Evolutionary conservation across 1,140 invertebrate genomes (phyloP).

Genomic region (Magallana angulata): DNA sequence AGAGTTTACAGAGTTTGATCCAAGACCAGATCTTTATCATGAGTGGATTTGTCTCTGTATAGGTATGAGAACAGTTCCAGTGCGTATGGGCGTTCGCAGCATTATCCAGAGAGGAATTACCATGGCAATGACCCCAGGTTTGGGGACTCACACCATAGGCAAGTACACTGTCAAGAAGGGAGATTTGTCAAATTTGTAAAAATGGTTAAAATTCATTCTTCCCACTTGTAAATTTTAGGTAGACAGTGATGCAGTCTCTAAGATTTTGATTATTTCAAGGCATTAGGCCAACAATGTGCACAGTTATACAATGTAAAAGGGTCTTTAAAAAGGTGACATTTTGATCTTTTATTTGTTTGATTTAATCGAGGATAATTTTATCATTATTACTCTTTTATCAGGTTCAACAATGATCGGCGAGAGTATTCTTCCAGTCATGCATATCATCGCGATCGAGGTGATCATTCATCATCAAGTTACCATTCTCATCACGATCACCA

Average conservation of each 20-base stretch:
- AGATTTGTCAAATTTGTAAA: no score
- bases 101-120: slow-evolving; percentile 42
- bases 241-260: no score
- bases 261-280: no score
- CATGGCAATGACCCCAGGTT: slow-evolving; percentile 49
- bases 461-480: slow-evolving; percentile 46
- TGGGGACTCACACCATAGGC: slow-evolving; percentile 66
- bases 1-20: neutral
- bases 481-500: slow-evolving; percentile 54
- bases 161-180: neutral
- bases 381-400: neutral
- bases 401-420: slow-evolving; percentile 56
- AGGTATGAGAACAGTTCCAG: slow-evolving; percentile 56
- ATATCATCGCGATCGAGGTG: slow-evolving; percentile 55
- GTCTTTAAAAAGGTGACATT: no score
- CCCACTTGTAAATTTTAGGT: no score
- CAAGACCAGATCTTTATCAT: neutral
- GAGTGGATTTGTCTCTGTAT: neutral
- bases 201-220: no score
- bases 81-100: slow-evolving; percentile 49
- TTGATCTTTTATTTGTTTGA: no score
- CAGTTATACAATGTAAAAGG: no score
- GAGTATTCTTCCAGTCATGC: slow-evolving; percentile 48
- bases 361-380: no score
- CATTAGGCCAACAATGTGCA: no score